A percentile compares a stretch with the other conserved stretches of the same genome.
Evolutionary conservation across 2,888 invertebrate species (phyloP).

Genomic region (Diarsia mendica): DNA sequence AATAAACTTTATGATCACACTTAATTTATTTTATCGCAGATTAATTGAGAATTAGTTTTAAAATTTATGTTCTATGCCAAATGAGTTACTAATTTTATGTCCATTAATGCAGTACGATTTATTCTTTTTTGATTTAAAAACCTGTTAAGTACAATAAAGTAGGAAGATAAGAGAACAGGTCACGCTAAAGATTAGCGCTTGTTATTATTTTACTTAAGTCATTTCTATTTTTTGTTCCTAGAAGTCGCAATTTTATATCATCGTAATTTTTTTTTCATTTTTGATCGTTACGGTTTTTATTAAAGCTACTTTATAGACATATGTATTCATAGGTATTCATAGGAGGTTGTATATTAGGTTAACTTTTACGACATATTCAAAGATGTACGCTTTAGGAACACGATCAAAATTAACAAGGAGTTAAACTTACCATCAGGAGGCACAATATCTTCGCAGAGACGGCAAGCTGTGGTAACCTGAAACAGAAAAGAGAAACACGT

Average conservation of each 20-base stretch:
- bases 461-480: slow-evolving; percentile 97
- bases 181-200: slow-evolving; percentile 42
- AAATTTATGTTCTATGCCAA: slow-evolving; percentile 64
- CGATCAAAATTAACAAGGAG: not conserved
- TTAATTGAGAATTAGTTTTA: slow-evolving; percentile 66
- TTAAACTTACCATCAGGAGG: slow-evolving; percentile 95
- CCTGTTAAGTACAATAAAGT: slow-evolving; percentile 48
- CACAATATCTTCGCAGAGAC: slow-evolving; percentile 97
- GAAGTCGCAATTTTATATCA: slow-evolving; percentile 15
- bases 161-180: slow-evolving; percentile 55
- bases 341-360: not conserved
- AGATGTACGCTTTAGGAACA: not conserved
- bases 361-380: not conserved
- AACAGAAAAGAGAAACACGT: slow-evolving; percentile 80
- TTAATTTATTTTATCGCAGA: slow-evolving; percentile 66
- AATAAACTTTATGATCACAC: slow-evolving; percentile 62
- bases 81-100: slow-evolving; percentile 52
- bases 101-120: slow-evolving; percentile 50
- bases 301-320: not conserved
- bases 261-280: not conserved
- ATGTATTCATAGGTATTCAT: not conserved
- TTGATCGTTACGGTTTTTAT: not conserved
- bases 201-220: slow-evolving; percentile 42
- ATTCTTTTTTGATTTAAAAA: slow-evolving; percentile 34
- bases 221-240: slow-evolving; percentile 38